Evolutionary conservation across 2,797 vertebrate genomes (phyloP).

Genomic region (Hapalemur alaotrensis): DNA sequence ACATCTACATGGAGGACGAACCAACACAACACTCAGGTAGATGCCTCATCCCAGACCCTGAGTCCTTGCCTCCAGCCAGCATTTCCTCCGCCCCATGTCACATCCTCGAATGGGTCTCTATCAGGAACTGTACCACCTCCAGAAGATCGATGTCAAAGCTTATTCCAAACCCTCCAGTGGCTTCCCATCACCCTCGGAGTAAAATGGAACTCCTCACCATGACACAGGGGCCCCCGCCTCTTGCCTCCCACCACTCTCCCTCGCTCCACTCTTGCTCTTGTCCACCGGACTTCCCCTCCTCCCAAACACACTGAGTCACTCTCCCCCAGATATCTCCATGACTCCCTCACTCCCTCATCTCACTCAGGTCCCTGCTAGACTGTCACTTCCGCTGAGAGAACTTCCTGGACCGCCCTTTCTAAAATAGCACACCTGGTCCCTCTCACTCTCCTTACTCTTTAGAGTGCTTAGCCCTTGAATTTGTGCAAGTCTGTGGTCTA

Average conservation of each 20-base stretch:
- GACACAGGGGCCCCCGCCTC: neutral
- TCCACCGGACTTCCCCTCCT: neutral
- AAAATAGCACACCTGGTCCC: neutral
- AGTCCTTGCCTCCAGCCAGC: neutral
- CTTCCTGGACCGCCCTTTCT: neutral
- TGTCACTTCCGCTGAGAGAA: neutral
- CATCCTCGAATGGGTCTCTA: neutral
- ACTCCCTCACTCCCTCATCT: neutral
- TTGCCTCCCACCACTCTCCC: neutral
- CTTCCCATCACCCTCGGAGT: neutral
- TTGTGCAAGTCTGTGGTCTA: too few relatives aligned
- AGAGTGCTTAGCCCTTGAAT: neutral
- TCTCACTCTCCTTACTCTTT: neutral
- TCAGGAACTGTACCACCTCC: neutral
- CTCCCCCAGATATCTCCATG: neutral
- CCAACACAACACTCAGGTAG: neutral
- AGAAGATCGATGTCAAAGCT: neutral
- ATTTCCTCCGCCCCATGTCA: neutral
- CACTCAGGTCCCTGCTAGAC: neutral
- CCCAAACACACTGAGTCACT: neutral
- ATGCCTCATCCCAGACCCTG: neutral
- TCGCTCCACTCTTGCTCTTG: fast-evolving
- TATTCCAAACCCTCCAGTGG: neutral
- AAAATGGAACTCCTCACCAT: neutral
- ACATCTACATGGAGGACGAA: neutral